Evolutionary conservation across 1,140 invertebrate genomes (phyloP), one percentile per base, ranked within the genome.

Genomic region (Alviniconcha marisindica): DNA sequence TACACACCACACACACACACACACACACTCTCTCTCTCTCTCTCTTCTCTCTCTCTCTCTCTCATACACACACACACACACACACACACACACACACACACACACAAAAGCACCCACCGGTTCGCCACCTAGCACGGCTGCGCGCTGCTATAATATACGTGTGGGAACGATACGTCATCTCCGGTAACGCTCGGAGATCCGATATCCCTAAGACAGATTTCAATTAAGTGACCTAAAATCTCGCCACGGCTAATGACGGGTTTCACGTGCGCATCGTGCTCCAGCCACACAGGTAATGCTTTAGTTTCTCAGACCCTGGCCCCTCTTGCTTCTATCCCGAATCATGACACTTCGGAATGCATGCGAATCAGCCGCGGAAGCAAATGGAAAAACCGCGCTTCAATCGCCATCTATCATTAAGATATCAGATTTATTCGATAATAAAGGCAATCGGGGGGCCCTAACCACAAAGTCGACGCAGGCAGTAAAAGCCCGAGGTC

Each of bases 401-500:
- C 71, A 51, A 48, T 76, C 40, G n/a, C 24, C 42, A 33, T 76
- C 40, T 76, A 54, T 76, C 44, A 76, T 76, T 76, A 76, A 76
- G 44, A 76, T 48, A 76, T 76, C 73, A 48, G 73, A 76, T 76
- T 76, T 54, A 54, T 76, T 51, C 40, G 40, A 76, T 76, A 76
- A 76, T 76, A 51, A n/a, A 76, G 73, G 73, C 73, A 76, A 76
- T 76, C 40, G 51, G n/a, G 44, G 24, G 42, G 18, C 51, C 18
- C 38, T 76, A 76, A 54, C 73, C 73, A 76, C 69, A 18, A n/a
- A 71, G 31, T 21, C 69, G n/a, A 18, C 33, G 33, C 18, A 18
- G 28, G 21, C 69, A 33, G 40, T 71, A 71, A 71, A 71, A 71
- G 69, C 69, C 36, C 63, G 28, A n/a, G n/a, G n/a, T n/a, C n/a